Evolutionary conservation across 2,113 vertebrate species (phyloP).

Genomic region (Puntigrus tetrazona): DNA sequence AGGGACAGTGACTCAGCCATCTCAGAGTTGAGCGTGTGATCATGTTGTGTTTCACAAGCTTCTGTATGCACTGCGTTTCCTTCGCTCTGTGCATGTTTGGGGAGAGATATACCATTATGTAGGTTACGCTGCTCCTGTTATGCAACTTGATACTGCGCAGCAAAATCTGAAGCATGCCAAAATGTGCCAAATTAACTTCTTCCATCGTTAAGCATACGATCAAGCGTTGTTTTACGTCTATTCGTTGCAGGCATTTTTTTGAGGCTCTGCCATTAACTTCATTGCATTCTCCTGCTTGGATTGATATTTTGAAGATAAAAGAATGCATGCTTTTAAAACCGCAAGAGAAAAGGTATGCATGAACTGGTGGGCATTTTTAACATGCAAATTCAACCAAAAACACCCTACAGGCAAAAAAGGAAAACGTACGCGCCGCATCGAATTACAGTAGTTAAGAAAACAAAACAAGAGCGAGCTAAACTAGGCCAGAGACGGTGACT

Average conservation of each 20-base stretch:
- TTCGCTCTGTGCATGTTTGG: neutral
- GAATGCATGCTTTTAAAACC: neutral
- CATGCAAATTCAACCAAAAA: neutral
- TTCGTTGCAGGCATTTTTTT: neutral
- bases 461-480: too few relatives aligned
- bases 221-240: neutral
- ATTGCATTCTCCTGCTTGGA: neutral
- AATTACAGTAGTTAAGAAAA: neutral
- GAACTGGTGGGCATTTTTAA: neutral
- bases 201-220: neutral
- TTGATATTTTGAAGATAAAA: neutral
- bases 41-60: slow-evolving; percentile 50
- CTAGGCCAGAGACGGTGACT: too few relatives aligned
- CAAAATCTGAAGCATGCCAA: too few relatives aligned
- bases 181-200: too few relatives aligned
- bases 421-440: neutral
- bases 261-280: neutral
- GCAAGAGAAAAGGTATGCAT: neutral
- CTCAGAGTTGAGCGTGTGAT: too few relatives aligned
- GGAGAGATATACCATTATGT: neutral
- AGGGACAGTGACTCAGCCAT: slow-evolving; percentile 69
- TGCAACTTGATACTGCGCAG: neutral
- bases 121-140: neutral
- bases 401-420: too few relatives aligned
- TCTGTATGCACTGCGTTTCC: too few relatives aligned